phyloP scores from a whole-genome alignment of 2,797 vertebrate genomes.

The Alauda arvensis region DNA sequence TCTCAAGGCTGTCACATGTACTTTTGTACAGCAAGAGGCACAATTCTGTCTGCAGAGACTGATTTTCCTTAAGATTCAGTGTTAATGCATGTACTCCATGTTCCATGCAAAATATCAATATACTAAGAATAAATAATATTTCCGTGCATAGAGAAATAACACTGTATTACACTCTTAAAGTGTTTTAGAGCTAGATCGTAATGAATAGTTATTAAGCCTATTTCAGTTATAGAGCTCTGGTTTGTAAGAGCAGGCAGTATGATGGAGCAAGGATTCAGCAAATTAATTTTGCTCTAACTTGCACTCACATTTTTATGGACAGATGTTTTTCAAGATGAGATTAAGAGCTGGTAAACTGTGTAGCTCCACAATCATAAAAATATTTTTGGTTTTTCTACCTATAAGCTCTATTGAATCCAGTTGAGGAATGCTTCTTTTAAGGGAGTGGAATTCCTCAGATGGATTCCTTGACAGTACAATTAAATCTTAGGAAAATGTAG shows the following conservation, averaged over 20 bases:
- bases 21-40: neutral
- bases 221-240: neutral
- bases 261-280: neutral
- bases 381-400: neutral
- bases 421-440: neutral
- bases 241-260: neutral
- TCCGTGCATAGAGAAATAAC: neutral
- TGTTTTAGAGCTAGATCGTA: neutral
- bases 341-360: neutral
- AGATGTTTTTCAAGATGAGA: neutral
- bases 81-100: rapidly evolving
- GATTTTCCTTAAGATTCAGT: neutral
- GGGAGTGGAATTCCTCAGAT: neutral
- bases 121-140: neutral
- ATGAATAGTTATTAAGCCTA: neutral
- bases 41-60: neutral
- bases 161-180: neutral
- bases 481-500: neutral
- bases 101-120: neutral
- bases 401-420: neutral
- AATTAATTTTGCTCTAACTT: neutral
- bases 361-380: neutral
- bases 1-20: neutral
- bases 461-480: neutral
- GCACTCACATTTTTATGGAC: neutral